phyloP scores from a whole-genome alignment of 2,797 vertebrate species.

The Oreortyx pictus region DNA sequence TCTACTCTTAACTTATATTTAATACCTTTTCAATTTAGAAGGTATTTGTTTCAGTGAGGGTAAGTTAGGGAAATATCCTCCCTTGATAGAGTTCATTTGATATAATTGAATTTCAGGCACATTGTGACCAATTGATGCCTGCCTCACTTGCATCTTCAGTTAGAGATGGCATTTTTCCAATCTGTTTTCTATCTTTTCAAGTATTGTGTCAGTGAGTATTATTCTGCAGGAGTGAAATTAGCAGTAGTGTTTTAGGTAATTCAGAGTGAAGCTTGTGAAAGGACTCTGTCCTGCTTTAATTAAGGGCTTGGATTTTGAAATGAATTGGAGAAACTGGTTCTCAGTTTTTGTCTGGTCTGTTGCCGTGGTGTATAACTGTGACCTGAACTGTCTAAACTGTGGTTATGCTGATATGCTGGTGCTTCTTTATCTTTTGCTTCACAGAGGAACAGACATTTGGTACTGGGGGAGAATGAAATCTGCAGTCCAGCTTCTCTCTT shows the following conservation, averaged over 20 bases:
- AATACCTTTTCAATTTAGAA: not conserved
- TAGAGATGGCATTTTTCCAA: not conserved
- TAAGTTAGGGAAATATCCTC: not conserved
- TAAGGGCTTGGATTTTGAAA: not conserved
- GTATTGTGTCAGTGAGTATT: not conserved
- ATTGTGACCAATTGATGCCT: not conserved
- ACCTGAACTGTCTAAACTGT: not conserved
- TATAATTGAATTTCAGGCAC: not conserved
- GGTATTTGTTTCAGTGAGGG: not conserved
- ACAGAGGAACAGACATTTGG: not conserved
- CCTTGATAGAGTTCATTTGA: not conserved
- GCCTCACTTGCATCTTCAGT: not conserved
- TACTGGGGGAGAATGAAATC: not conserved
- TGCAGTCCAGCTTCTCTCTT: not conserved
- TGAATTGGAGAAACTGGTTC: not conserved
- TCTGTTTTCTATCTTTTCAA: not conserved
- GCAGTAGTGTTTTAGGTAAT: not conserved
- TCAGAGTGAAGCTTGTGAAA: not conserved
- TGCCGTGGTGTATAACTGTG: not conserved
- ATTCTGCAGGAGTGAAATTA: slow-evolving; percentile 4
- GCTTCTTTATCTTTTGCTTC: not conserved
- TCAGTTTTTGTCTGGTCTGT: not conserved
- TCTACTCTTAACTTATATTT: not conserved
- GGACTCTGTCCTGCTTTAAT: not conserved
- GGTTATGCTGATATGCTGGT: not conserved